Percentiles rank a stretch among this genome's conserved stretches.
Conservation (phyloP, 2,888 invertebrate species). For the Drosophila paucipuncta region DNA sequence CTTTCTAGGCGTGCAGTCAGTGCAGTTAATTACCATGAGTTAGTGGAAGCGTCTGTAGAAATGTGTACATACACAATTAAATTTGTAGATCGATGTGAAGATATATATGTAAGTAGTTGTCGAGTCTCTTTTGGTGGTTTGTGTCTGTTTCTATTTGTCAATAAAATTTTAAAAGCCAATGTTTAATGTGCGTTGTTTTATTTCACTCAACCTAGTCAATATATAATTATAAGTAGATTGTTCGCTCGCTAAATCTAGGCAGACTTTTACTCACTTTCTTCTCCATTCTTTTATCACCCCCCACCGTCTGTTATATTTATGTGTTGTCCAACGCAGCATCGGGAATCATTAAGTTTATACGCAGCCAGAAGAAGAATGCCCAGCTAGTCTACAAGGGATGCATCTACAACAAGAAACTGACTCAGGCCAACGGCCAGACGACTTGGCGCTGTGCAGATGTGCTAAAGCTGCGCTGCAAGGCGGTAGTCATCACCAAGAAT, state of each 20-base stretch:
- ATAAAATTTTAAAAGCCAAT: conserved; percentile 45
- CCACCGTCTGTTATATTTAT: conserved; percentile 18
- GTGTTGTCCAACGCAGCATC: conserved; percentile 12
- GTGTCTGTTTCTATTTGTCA: conserved; percentile 19
- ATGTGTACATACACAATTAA: not conserved
- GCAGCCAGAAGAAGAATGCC: conserved; percentile 86
- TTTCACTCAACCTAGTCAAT: conserved; percentile 34
- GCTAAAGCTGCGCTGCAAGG: conserved; percentile 84
- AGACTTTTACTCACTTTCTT: conserved; percentile 39
- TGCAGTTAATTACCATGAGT: conserved; percentile 2
- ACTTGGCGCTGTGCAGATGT: conserved; percentile 85
- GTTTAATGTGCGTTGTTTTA: conserved; percentile 54
- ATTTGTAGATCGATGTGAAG: conserved; percentile 6
- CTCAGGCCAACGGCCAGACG: conserved; percentile 85
- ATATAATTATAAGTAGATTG: conserved; percentile 11
- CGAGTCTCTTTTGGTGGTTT: conserved; percentile 15
- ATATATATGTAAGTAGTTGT: not conserved
- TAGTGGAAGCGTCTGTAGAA: not conserved
- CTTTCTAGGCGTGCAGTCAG: conserved; percentile 15
- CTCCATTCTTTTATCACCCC: conserved; percentile 40
- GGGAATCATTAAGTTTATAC: conserved; percentile 84
- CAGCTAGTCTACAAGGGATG: conserved; percentile 85
- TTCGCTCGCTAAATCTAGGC: conserved; percentile 5
- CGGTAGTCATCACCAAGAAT: conserved; percentile 84
- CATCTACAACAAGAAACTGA: conserved; percentile 86